Evolutionary conservation across 2,888 invertebrate species (phyloP).

Genomic region (Macrophya alboannulata): DNA sequence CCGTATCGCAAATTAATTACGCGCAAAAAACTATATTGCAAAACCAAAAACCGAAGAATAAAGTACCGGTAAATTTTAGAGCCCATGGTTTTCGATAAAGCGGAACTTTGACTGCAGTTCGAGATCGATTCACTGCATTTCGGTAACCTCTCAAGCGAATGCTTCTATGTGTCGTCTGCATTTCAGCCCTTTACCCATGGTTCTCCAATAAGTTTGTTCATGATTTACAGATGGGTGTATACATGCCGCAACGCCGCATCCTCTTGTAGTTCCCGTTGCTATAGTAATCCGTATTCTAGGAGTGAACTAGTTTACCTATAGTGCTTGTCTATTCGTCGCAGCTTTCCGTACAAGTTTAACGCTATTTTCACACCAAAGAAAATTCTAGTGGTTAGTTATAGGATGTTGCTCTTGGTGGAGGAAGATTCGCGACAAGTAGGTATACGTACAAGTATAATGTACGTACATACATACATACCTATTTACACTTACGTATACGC

Average conservation of each 20-base stretch:
- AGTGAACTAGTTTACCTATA: neutral
- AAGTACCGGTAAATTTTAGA: neutral
- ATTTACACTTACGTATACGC: neutral
- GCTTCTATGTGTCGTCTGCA: neutral
- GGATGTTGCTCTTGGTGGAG: neutral
- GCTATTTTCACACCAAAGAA: constrained; percentile 23
- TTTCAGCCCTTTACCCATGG: neutral
- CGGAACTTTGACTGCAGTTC: neutral
- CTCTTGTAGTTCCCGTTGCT: neutral
- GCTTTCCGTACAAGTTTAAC: constrained; percentile 35
- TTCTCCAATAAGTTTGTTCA: constrained; percentile 9
- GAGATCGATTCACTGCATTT: neutral
- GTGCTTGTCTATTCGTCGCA: constrained; percentile 19
- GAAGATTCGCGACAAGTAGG: constrained; percentile 5
- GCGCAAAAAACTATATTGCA: neutral
- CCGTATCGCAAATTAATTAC: neutral
- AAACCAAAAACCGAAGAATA: neutral
- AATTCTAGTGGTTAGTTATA: neutral
- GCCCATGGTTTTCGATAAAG: neutral
- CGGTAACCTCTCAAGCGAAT: neutral
- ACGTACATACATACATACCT: neutral
- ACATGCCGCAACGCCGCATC: neutral
- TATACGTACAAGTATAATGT: neutral
- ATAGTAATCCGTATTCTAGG: constrained; percentile 19
- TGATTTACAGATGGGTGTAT: constrained; percentile 1